Base-by-base conservation (phyloP, 2,113 vertebrate species). In the Calyptommatus sinebrachiatus region DNA sequence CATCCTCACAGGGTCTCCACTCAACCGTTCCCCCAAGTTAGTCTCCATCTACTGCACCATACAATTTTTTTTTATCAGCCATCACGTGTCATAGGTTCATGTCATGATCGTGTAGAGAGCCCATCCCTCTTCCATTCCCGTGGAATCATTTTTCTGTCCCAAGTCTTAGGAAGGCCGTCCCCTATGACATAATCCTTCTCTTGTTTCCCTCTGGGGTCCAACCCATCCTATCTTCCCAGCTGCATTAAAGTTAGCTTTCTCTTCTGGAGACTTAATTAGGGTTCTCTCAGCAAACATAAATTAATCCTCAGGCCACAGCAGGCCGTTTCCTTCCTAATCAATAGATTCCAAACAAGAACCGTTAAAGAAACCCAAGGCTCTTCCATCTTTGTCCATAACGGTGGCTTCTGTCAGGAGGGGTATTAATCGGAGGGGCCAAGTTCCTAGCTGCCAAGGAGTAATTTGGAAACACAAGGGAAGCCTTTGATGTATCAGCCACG, bases 221-320 rank as follows among this genome's bases (percentile, higher is more conserved):
- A 80, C 87, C 87, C 79, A 83, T 80, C 84, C 78, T 77, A 82
- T 21, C 79, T 89, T 22, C n/a, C 83, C 81, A 75, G 69, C 53
- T 1, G 53, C 81, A 87, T 91, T 91, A 92, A 94, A 93, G 90
- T 91, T 86, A 91, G 92, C 91, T 90, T 94, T 92, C 90, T 90
- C 91, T 92, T 90, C 87, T 91, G 87, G 85, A 84, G 90, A 89
- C 89, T 89, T 92, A 92, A 95, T 94, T 93, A 94, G 92, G 84
- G 1, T 78, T 89, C 86, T 93, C 88, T 83, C 80, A 86, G 84
- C 85, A 87, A 92, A 90, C 90, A 91, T 89, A 90, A 94, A 94
- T 95, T 92, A 93, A 92, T 85, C 89, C 88, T 74, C 76, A 82
- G 78, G 85, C 2, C 67, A 81, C 90, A 89, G 78, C 5, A 48